Conservation (phyloP, 2,888 invertebrate genomes). For the Brassicogethes aeneus region DNA sequence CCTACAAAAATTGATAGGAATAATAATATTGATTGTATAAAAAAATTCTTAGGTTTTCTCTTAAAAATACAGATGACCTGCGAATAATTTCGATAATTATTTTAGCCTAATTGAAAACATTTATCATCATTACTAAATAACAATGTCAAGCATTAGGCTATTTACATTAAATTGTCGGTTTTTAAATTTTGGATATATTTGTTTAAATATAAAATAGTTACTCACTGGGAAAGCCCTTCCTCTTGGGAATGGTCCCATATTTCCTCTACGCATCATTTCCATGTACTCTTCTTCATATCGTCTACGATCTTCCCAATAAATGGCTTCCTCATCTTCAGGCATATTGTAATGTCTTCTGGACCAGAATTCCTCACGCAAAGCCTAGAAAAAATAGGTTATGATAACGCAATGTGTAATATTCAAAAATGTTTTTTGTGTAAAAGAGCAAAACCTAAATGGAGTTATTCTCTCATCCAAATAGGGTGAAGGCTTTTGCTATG, state of each 20-base stretch:
- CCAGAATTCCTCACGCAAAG: slow-evolving; percentile 60
- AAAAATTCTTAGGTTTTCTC: slow-evolving; percentile 5
- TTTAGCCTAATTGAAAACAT: too few species aligned
- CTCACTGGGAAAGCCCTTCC: slow-evolving; percentile 40
- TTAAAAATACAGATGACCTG: too few species aligned
- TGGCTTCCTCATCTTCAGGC: slow-evolving; percentile 68
- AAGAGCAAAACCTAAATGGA: slow-evolving; percentile 19
- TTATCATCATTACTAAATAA: too few species aligned
- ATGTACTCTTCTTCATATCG: slow-evolving; percentile 68
- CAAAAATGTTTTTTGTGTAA: slow-evolving; percentile 14
- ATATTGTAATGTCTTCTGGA: slow-evolving; percentile 55
- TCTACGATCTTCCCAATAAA: slow-evolving; percentile 82
- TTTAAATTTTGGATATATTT: too few species aligned
- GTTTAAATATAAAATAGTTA: too few species aligned
- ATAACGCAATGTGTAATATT: not conserved
- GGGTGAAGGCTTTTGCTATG: slow-evolving; percentile 28
- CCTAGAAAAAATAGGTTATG: slow-evolving; percentile 25
- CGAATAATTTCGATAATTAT: too few species aligned
- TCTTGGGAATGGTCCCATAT: slow-evolving; percentile 45
- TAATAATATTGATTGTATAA: not conserved
- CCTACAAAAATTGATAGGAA: not conserved
- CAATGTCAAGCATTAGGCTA: too few species aligned
- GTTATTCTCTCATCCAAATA: slow-evolving; percentile 7
- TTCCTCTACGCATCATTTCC: slow-evolving; percentile 61
- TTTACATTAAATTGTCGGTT: too few species aligned